phyloP scores from a whole-genome alignment of 2,797 vertebrate species.

The Megaceryle alcyon region DNA sequence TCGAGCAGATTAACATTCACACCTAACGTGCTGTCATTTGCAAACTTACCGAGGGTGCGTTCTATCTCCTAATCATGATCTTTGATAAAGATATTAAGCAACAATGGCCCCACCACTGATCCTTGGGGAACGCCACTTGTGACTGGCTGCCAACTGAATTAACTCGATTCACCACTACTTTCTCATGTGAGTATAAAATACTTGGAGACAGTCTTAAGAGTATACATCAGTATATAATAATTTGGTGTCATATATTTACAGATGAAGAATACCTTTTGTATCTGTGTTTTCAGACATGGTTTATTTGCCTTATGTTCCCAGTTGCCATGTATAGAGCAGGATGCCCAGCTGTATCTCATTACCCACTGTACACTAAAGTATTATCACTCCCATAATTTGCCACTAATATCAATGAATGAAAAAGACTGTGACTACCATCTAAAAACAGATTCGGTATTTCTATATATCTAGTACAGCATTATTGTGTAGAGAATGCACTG shows the following conservation, averaged over 20 bases:
- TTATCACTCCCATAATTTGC: background rate
- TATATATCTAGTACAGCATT: background rate
- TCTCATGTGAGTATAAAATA: background rate
- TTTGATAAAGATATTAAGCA: too few species aligned
- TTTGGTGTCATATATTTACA: background rate
- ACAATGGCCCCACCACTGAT: too few species aligned
- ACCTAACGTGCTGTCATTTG: too few species aligned
- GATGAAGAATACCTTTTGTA: background rate
- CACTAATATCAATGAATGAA: background rate
- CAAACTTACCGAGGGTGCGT: too few species aligned
- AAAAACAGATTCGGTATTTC: background rate
- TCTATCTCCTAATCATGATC: too few species aligned
- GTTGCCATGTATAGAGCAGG: background rate
- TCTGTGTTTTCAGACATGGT: background rate
- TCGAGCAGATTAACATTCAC: too few species aligned
- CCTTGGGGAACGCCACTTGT: too few species aligned
- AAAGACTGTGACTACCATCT: background rate
- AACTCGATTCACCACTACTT: too few species aligned
- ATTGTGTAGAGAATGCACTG: background rate
- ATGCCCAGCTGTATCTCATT: background rate
- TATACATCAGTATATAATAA: background rate
- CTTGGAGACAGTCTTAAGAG: background rate
- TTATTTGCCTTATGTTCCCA: background rate
- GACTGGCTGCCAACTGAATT: too few species aligned
- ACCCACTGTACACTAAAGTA: background rate